Evolutionary conservation across 2,113 vertebrate genomes (phyloP).

Genomic region (Boulengeromyrus knoepffleri): DNA sequence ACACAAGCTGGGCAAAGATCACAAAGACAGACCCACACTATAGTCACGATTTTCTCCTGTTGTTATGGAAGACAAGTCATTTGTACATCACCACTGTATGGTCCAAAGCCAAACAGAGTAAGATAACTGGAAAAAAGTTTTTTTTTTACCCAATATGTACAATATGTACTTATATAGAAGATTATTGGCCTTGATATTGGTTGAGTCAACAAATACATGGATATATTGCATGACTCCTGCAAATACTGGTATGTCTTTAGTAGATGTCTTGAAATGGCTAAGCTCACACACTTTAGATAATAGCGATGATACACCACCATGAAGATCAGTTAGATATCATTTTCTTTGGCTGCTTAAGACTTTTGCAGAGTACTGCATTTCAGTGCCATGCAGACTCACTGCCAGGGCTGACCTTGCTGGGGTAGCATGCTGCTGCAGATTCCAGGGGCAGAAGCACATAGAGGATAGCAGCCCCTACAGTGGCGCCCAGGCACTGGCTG

Average conservation of each 20-base stretch:
- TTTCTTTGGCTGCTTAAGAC: not conserved
- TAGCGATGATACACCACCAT: not conserved
- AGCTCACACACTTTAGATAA: not conserved
- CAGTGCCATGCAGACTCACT: not conserved
- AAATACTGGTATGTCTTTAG: not conserved
- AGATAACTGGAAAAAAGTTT: not conserved
- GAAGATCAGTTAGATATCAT: not conserved
- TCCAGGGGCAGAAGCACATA: slow-evolving; percentile 49
- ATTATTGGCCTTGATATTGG: not conserved
- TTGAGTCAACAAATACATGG: not conserved
- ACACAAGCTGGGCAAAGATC: not conserved
- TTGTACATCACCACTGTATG: not conserved
- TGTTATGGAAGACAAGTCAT: not conserved
- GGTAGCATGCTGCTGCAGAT: slow-evolving; percentile 47
- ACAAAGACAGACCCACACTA: not conserved
- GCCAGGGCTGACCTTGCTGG: slow-evolving; percentile 56
- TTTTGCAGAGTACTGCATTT: not conserved
- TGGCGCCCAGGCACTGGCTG: slow-evolving; percentile 68
- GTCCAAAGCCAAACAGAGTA: not conserved
- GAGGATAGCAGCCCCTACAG: slow-evolving; percentile 54
- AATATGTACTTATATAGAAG: not conserved
- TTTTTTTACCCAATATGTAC: not conserved
- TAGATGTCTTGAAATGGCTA: not conserved
- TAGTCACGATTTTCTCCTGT: not conserved
- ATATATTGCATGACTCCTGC: not conserved